Base-by-base conservation (phyloP, 1,140 invertebrate species). In the Drosophila pruinosa region DNA sequence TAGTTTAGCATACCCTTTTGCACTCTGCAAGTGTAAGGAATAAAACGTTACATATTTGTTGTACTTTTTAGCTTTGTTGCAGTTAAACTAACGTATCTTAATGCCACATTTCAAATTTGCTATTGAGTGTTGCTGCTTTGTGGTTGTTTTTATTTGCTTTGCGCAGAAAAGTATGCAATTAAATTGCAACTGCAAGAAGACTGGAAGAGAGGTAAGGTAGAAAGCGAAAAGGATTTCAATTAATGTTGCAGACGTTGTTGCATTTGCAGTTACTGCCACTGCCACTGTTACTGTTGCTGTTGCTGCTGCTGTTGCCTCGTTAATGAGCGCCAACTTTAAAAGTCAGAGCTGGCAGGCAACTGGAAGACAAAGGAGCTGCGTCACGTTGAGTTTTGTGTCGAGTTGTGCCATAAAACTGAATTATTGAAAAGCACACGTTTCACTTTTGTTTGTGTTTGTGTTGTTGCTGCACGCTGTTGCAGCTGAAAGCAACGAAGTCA, bases 361-460 rank as follows among this genome's bases (percentile, higher is more conserved):
- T 22, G 50, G 14, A 34, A 68, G 48, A 68, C 70, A 61, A 68
- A 68, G 26, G 64, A 43, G 53, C 56, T 47, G 36, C 39, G 54
- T 57, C 67, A 64, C 47, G 58, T 57, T 38, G 57, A 71, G 59
- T 45, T 53, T n/a, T 47, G 22, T 45, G 58, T 53, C 63, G 28
- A 54, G 71, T 57, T 57, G 78, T 86, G 82, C 70, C 83, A 89
- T 71, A 74, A 64, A 74, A 74, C 67, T 74, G 72, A 74, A 74
- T 74, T 74, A 74, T 74, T 74, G 74, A 78, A 83, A 85, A 85
- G 82, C 71, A 80, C 83, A 82, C 86, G 73, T 79, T 79, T 88
- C 76, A 78, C 80, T 62, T 81, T 78, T 83, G 79, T 75, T 81
- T 72, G 31, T 77, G 69, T 59, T 76, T 43, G 26, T 50, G 56